phyloP scores from a whole-genome alignment of 1,140 invertebrate species.

The Pseudachorutes palmiensis region DNA sequence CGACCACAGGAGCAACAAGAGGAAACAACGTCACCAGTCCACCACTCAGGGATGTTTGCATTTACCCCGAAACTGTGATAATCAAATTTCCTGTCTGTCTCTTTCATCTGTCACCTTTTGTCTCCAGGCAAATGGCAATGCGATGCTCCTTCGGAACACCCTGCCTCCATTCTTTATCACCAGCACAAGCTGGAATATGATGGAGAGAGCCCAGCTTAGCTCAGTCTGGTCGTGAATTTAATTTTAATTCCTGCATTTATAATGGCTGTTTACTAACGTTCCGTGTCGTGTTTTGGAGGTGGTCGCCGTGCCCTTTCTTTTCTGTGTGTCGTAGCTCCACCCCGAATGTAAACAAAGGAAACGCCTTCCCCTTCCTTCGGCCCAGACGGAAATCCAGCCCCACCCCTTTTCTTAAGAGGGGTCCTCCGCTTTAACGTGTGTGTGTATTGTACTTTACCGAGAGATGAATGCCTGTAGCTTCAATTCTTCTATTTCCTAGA shows the following conservation, averaged over 20 bases:
- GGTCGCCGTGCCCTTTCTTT: background rate
- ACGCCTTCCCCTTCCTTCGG: background rate
- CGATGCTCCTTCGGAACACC: too few species aligned
- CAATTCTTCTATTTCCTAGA: background rate
- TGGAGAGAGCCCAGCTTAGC: background rate
- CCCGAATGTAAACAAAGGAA: background rate
- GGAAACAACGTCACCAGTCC: too few species aligned
- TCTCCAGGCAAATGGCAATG: too few species aligned
- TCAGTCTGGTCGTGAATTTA: background rate
- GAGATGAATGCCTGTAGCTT: background rate
- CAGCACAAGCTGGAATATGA: too few species aligned
- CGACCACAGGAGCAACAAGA: background rate
- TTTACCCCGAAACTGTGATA: background rate
- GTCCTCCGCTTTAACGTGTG: background rate
- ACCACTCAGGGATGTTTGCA: slow-evolving; percentile 11
- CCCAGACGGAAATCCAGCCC: background rate
- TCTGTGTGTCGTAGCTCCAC: background rate
- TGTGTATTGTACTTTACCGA: background rate
- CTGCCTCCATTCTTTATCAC: too few species aligned
- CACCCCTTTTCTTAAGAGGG: slow-evolving; percentile 7
- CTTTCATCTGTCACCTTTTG: too few species aligned
- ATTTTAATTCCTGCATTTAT: background rate
- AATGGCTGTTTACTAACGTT: background rate
- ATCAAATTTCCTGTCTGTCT: background rate
- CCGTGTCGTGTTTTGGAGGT: background rate